Evolutionary conservation across 1,140 invertebrate genomes (phyloP), one percentile per base, ranked within the genome.

Genomic region (Lordiphosa mommai): DNA sequence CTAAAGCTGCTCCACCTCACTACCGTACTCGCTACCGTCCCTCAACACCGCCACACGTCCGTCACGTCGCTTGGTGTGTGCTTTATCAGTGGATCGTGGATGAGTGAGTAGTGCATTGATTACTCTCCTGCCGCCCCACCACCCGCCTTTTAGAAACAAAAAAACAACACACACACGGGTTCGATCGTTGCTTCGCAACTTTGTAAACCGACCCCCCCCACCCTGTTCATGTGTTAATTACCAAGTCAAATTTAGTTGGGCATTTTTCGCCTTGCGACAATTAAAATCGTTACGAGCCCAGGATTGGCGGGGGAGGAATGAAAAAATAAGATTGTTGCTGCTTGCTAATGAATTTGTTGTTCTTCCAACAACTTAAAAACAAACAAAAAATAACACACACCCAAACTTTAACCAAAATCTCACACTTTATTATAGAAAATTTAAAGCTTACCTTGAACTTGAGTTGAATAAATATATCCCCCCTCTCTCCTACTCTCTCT

Each of bases 231-330:
- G 71, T 82, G 76, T 71, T 82, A 84, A 82, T 82, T 82, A 57
- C 77, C 76, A 82, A 82, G 73, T 82, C 76, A 82, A 82, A 82
- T 82, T 76, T 61, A 37, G 53, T 69, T 70, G 56, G 44, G 40
- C 23, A 27, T 27, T 27, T 49, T 52, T 52, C 61, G 67, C 51
- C 67, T 71, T 71, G 67, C 58, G 63, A 67, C 67, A 71, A 71
- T 67, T 71, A 67, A 67, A 61, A 66, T 20, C 30, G 46, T 34
- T 48, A 12, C 12, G 47, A 36, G 47, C n/a, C n/a, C n/a, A n/a
- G n/a, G n/a, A n/a, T n/a, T n/a, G n/a, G n/a, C n/a, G n/a, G n/a
- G n/a, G n/a, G n/a, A n/a, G n/a, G n/a, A n/a, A n/a, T n/a, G n/a
- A 5, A 23, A 23, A 23, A 23, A 5, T 23, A 23, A 23, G 20